Evolutionary conservation across 2,113 vertebrate species (phyloP).

Genomic region (Mustela nigripes): DNA sequence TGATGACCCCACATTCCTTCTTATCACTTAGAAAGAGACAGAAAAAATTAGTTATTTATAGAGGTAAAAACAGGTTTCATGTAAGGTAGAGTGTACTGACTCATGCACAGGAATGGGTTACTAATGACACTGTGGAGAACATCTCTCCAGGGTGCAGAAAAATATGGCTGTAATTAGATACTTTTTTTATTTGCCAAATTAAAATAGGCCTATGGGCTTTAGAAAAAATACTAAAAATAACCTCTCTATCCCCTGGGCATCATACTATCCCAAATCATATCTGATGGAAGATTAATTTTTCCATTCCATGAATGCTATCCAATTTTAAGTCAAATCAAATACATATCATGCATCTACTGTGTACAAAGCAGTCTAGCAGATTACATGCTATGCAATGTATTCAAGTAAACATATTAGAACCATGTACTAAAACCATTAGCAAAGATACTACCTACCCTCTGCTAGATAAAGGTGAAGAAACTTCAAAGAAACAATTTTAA

Average conservation of each 20-base stretch:
- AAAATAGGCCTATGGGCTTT: conserved; percentile 54
- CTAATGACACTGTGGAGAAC: conserved; percentile 30
- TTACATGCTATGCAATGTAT: neutral
- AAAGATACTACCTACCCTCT: conserved; percentile 47
- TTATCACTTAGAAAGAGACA: neutral
- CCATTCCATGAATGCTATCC: conserved; percentile 26
- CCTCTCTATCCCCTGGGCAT: conserved; percentile 49
- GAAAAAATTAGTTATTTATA: neutral
- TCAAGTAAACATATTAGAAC: conserved; percentile 12
- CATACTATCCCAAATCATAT: conserved; percentile 38
- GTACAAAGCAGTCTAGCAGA: neutral
- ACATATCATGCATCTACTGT: neutral
- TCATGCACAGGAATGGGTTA: conserved; percentile 11
- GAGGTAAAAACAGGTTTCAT: conserved; percentile 42
- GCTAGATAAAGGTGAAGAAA: conserved; percentile 16
- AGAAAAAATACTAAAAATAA: conserved; percentile 63
- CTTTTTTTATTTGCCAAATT: conserved; percentile 63
- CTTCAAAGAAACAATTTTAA: conserved; percentile 17
- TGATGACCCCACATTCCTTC: neutral
- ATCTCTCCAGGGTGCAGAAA: neutral
- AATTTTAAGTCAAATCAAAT: conserved; percentile 67
- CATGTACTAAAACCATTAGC: neutral
- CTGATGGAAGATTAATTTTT: conserved; percentile 58
- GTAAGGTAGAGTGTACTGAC: neutral
- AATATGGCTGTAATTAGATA: conserved; percentile 14